These are phyloP conservation scores for Diarsia brunnea DNA, from an alignment of 2,888 invertebrate species.

Conservation along the genomic window DNA sequence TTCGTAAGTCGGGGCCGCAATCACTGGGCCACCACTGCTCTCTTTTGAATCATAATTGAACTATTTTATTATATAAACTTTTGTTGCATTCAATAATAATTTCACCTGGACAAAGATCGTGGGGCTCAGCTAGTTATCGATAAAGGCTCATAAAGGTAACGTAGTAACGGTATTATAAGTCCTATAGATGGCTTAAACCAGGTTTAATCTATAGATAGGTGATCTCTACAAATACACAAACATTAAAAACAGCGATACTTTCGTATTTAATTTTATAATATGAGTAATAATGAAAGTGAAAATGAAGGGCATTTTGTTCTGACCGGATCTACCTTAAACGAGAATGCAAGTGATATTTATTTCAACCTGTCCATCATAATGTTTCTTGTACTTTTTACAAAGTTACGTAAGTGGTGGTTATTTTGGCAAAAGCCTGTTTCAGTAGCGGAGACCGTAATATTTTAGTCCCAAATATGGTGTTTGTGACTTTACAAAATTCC, in stretches of 20 bases:
- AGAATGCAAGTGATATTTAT: conserved; percentile 52
- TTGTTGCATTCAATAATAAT: too few relatives aligned
- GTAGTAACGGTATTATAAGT: too few relatives aligned
- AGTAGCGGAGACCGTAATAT: conserved; percentile 22
- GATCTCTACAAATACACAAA: neutral
- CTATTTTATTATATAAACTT: too few relatives aligned
- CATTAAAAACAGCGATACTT: neutral
- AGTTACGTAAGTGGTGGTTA: conserved; percentile 34
- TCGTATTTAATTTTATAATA: neutral
- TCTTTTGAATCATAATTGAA: too few relatives aligned
- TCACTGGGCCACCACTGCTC: too few relatives aligned
- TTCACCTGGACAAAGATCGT: too few relatives aligned
- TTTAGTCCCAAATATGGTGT: conserved; percentile 9
- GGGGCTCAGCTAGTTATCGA: too few relatives aligned
- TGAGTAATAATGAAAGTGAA: neutral
- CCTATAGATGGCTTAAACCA: neutral
- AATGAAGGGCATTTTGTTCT: neutral
- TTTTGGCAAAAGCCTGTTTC: conserved; percentile 21
- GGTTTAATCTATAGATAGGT: neutral
- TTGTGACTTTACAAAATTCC: conserved; percentile 8
- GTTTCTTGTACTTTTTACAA: conserved; percentile 13
- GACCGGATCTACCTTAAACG: neutral
- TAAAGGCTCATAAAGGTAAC: too few relatives aligned
- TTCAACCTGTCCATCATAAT: conserved; percentile 27
- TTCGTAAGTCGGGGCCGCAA: too few relatives aligned